These are phyloP conservation scores for Chrosomus eos DNA, from an alignment of 2,797 vertebrate species.

Conservation along the genomic window DNA sequence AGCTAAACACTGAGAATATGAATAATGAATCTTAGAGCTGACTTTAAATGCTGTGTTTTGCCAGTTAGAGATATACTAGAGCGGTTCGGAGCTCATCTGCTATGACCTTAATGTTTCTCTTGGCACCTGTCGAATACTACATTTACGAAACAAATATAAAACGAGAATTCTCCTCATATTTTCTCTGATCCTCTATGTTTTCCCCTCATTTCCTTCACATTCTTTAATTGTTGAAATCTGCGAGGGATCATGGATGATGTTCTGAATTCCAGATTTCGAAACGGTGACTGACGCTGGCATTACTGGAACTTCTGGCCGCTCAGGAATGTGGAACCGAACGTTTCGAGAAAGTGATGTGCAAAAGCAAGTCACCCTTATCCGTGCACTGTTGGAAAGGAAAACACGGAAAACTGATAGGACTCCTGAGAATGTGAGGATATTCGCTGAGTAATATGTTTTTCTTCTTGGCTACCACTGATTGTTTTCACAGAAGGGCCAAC, in stretches of 20 bases:
- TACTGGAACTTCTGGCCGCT: conserved; percentile 38
- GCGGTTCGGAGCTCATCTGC: conserved; percentile 70
- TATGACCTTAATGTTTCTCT: conserved; percentile 73
- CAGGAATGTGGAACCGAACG: conserved; percentile 46
- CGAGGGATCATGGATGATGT: conserved; percentile 20
- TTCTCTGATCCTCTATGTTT: conserved; percentile 32
- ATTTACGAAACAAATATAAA: conserved; percentile 42
- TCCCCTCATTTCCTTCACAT: conserved; percentile 7
- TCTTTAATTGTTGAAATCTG: conserved; percentile 41
- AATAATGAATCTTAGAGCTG: conserved; percentile 34
- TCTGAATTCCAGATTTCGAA: conserved; percentile 51
- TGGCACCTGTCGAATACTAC: conserved; percentile 71
- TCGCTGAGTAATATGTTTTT: conserved; percentile 60
- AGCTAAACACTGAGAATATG: conserved; percentile 55
- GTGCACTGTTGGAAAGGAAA: conserved; percentile 47
- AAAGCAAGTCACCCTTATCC: conserved; percentile 49
- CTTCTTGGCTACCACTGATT: conserved; percentile 49
- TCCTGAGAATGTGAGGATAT: conserved; percentile 48
- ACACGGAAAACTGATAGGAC: conserved; percentile 48
- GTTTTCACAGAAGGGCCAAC: conserved; percentile 51
- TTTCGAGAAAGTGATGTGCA: conserved; percentile 52
- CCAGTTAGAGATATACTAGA: conserved; percentile 71
- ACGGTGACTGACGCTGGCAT: conserved; percentile 47
- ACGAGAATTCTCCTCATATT: conserved; percentile 28
- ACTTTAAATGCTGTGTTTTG: conserved; percentile 70